Conservation (phyloP, 2,888 invertebrate species). For the Phalera bucephala region DNA sequence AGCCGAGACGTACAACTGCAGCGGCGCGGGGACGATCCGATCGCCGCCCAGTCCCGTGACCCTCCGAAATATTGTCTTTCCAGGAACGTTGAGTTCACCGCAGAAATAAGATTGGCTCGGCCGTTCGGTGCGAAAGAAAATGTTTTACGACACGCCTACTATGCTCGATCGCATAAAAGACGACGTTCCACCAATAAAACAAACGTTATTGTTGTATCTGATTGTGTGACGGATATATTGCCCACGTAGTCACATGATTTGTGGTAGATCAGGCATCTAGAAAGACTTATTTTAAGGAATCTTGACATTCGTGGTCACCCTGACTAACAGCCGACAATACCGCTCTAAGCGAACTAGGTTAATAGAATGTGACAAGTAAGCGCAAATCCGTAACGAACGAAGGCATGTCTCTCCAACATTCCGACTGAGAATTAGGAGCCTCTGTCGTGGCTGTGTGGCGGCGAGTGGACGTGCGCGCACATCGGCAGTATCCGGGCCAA, state of each 20-base stretch:
- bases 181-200: conserved; percentile 57
- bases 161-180: conserved; percentile 47
- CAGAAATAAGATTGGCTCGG: conserved; percentile 52
- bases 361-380: conserved; percentile 23
- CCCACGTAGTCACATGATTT: conserved; percentile 60
- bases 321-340: conserved; percentile 8
- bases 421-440: conserved; percentile 28
- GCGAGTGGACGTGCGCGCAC: conserved; percentile 70
- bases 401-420: conserved; percentile 30
- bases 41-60: conserved; percentile 20
- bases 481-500: conserved; percentile 79
- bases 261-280: conserved; percentile 55
- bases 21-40: conserved; percentile 15
- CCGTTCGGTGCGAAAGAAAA: conserved; percentile 46
- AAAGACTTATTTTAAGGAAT: conserved; percentile 17
- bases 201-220: conserved; percentile 51
- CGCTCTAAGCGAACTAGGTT: conserved; percentile 19
- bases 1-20: conserved; percentile 31
- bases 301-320: conserved; percentile 7
- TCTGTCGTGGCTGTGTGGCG: conserved; percentile 26
- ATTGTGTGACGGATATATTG: conserved; percentile 45
- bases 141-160: conserved; percentile 68
- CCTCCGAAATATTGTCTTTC: conserved; percentile 40
- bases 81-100: conserved; percentile 54
- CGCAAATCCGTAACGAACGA: conserved; percentile 25